Evolutionary conservation across 2,888 invertebrate genomes (phyloP), one percentile per base, ranked within the genome.

Genomic region (Piscicola geometra): DNA sequence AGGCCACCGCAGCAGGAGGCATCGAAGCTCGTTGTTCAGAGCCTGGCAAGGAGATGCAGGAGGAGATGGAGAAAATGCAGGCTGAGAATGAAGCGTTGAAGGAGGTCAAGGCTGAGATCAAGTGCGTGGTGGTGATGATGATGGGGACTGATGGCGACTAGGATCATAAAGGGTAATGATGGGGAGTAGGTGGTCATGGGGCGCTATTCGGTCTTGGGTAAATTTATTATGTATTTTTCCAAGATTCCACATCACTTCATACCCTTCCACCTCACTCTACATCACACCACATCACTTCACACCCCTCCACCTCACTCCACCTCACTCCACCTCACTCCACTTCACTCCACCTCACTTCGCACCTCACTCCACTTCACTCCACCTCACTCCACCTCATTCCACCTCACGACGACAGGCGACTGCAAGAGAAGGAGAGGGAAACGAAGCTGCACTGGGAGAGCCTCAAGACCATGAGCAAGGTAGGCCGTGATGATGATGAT

Each of bases 401-500:
- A 35, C 21, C 25, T 76, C 76, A 25, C n/a, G n/a, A n/a, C n/a
- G n/a, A n/a, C 75, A 85, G 84, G 78, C 83, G 84, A 79, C 81
- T 83, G 32, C 83, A 94, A 92, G 86, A 96, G 71, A 82, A 81
- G 76, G 93, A 94, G 86, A 93, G 94, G 82, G 97, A 97, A 85
- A 89, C 96, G 90, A 96, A 96, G 84, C 87, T 97, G 0, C 86
- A 97, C 18, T 87, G 96, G 78, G 96, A 97, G 85, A 95, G 95
- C 93, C 95, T 96, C 87, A 97, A 96, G 87, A 93, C 94, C n/a
- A 93, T 93, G 12, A 92, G 94, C 77, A 97, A 96, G 85, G 97
- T 97, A 83, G 94, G 94, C 84, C 88, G 96, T 3, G 96, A 97
- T 85, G 96, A 96, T n/a, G n/a, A n/a, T n/a, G n/a, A n/a, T n/a